These are phyloP conservation scores for Gastrophryne carolinensis DNA, from an alignment of 2,797 vertebrate species.

Conservation along the genomic window DNA sequence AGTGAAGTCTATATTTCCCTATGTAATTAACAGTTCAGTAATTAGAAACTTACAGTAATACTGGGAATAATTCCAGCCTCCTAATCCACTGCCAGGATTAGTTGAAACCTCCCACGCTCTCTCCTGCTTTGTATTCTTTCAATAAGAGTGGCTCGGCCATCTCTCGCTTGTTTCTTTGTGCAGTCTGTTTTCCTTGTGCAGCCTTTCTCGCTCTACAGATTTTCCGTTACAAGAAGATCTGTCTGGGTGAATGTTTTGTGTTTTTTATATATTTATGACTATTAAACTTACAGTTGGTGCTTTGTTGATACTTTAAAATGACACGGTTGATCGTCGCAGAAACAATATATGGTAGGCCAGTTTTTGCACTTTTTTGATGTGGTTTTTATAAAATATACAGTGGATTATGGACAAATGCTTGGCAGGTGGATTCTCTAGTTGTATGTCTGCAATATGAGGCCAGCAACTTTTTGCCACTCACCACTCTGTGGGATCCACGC, in stretches of 20 bases:
- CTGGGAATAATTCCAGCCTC: conserved; percentile 34
- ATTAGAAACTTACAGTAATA: conserved; percentile 49
- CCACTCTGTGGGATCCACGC: too few species aligned
- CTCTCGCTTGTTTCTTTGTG: conserved; percentile 1
- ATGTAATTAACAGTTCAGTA: conserved; percentile 49
- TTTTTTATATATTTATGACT: background rate
- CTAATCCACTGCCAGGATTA: conserved; percentile 41
- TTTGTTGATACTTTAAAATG: background rate
- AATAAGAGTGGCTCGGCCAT: background rate
- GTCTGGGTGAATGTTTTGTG: background rate
- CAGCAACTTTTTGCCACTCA: too few species aligned
- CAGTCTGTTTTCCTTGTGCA: background rate
- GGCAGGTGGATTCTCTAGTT: too few species aligned
- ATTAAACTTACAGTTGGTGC: background rate
- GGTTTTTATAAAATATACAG: too few species aligned
- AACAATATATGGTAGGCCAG: too few species aligned
- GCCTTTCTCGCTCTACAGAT: background rate
- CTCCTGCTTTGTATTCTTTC: conserved; percentile 10
- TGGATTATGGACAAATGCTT: too few species aligned
- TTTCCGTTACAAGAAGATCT: background rate
- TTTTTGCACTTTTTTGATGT: too few species aligned
- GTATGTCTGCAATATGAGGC: too few species aligned
- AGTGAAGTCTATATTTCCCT: conserved; percentile 38
- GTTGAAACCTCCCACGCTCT: conserved; percentile 36
- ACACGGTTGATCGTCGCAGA: too few species aligned